Evolutionary conservation across 2,113 vertebrate genomes (phyloP), one percentile per base, ranked within the genome.

Genomic region (Phalacrocorax brasilianus): DNA sequence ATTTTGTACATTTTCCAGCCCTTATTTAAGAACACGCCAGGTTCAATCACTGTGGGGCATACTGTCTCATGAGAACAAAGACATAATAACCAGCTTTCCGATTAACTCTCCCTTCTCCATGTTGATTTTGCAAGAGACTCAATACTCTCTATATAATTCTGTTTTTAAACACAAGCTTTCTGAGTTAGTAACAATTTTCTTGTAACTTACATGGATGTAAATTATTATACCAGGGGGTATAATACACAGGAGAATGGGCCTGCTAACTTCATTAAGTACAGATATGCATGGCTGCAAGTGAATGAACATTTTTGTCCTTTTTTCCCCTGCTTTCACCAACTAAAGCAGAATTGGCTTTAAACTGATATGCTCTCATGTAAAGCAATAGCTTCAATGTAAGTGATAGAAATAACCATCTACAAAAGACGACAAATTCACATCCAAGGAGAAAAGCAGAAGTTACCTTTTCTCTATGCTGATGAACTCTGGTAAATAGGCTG

Each of bases 311-410:
- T 72, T 44, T 65, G 47, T 38, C 9, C 4, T 14, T 19, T 75
- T 63, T 47, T 35, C 21, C 21, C 14, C 14, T 77, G 7, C 9
- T 93, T 91, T 79, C 67, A 76, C 21, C 35, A 63, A 24, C 28
- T 71, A 53, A 85, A 89, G 21, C 7, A 78, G 28, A 73, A 71
- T 17, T 80, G 5, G 2, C 40, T 94, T 95, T 95, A 71, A 82
- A 66, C 3, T 0, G 0, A 42, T 78, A 40, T n/a, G 87, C 7
- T 5, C 6, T 76, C 21, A 30, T 3, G 3, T 55, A 70, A 30
- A 78, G 9, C 28, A 62, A n/a, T 14, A 52, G 4, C 9, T 90
- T 62, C n/a, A 62, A 4, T 27, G 19, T 28, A 66, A 85, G 23
- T 35, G 24, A 55, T 27, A 28, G n/a, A 79, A 91, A 88, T 44